Conservation (phyloP, 2,797 vertebrate species). For the Phyllotis vaccarum region DNA sequence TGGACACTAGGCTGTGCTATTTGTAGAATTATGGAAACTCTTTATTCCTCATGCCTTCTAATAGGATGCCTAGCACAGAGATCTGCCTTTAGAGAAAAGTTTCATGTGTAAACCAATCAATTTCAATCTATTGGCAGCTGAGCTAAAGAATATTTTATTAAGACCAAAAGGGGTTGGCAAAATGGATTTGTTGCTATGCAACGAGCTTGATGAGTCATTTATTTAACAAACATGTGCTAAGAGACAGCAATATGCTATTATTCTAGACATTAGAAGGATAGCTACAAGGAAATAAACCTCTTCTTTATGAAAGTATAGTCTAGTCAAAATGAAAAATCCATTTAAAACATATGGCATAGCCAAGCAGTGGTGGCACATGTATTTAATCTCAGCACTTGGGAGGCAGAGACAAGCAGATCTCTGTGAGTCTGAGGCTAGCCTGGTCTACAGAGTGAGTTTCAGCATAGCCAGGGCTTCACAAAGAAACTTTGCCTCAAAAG, state of each 20-base stretch:
- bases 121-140: neutral
- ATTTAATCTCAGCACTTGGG: neutral
- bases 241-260: neutral
- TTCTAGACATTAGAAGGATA: neutral
- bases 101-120: neutral
- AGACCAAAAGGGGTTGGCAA: neutral
- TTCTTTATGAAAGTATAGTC: neutral
- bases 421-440: neutral
- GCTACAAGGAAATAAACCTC: constrained; percentile 6
- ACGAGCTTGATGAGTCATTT: neutral
- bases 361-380: neutral
- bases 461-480: neutral
- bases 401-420: neutral
- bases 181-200: neutral
- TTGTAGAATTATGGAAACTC: neutral
- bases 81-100: neutral
- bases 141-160: constrained; percentile 27
- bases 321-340: neutral
- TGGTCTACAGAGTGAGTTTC: neutral
- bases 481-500: neutral
- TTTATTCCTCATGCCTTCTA: neutral
- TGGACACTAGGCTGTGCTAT: neutral
- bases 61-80: neutral
- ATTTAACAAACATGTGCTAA: constrained; percentile 24
- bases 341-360: neutral